Conservation (phyloP, 2,888 invertebrate genomes). For the Rhamnusium bicolor region DNA sequence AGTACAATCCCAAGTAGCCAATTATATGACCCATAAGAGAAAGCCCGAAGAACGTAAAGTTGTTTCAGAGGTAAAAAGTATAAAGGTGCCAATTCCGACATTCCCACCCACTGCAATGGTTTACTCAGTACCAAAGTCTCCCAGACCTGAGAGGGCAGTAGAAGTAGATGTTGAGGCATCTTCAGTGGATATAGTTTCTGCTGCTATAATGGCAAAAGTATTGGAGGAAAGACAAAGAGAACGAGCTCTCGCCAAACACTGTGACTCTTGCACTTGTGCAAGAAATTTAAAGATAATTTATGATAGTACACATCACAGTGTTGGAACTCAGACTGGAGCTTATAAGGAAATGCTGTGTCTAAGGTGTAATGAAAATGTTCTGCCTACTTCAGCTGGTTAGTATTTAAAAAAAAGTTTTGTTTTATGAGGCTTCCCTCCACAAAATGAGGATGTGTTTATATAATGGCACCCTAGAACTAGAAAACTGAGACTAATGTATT, state of each 20-base stretch:
- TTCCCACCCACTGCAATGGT: constrained; percentile 92
- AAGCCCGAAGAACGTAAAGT: constrained; percentile 70
- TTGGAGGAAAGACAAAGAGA: constrained; percentile 90
- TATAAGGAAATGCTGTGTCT: constrained; percentile 74
- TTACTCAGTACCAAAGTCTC: constrained; percentile 74
- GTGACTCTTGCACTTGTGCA: constrained; percentile 86
- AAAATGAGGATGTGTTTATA: too few species aligned
- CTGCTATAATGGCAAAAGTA: constrained; percentile 93
- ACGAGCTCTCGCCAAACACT: constrained; percentile 83
- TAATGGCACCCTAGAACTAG: too few species aligned
- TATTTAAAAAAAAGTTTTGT: neutral
- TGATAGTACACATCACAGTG: constrained; percentile 75
- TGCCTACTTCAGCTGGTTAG: constrained; percentile 43
- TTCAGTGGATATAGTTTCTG: constrained; percentile 84
- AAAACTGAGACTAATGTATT: too few species aligned
- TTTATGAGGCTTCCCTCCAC: too few species aligned
- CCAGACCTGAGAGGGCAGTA: constrained; percentile 65
- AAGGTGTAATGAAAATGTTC: constrained; percentile 74
- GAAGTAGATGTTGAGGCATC: constrained; percentile 75
- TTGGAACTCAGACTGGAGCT: constrained; percentile 79
- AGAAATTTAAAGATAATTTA: constrained; percentile 72
- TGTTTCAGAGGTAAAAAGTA: constrained; percentile 74
- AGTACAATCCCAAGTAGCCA: constrained; percentile 91
- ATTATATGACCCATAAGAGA: constrained; percentile 80
- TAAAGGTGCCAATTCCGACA: constrained; percentile 84